Percentiles rank a stretch among this genome's conserved stretches.
These are phyloP conservation scores for Bellardia bayeri DNA, from an alignment of 2,888 invertebrate genomes.

Conservation along the genomic window DNA sequence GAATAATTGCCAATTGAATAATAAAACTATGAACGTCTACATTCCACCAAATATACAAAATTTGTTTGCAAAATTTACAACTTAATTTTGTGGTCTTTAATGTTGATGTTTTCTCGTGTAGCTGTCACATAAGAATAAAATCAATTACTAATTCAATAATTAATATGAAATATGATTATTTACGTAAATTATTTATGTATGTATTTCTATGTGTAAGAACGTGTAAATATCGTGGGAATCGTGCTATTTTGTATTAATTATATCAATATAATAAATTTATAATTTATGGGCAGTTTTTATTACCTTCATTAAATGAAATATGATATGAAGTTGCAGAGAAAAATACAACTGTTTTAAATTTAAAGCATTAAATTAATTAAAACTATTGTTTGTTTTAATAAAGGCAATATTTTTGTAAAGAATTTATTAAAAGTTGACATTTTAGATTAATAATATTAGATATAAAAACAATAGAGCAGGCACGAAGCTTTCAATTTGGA, in stretches of 20 bases:
- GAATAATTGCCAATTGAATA: too few species aligned
- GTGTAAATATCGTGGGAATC: conserved; percentile 49
- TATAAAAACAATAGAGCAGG: background rate
- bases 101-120: background rate
- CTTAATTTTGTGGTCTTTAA: background rate
- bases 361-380: conserved; percentile 5
- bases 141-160: conserved; percentile 33
- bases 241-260: conserved; percentile 8
- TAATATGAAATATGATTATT: conserved; percentile 34
- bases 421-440: background rate
- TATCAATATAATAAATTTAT: conserved; percentile 37
- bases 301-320: conserved; percentile 13
- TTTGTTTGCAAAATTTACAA: background rate
- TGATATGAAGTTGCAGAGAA: conserved; percentile 19
- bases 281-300: conserved; percentile 23
- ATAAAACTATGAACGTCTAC: too few species aligned
- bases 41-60: too few species aligned
- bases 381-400: background rate
- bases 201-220: background rate
- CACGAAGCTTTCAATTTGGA: too few species aligned
- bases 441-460: background rate
- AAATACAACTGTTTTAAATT: background rate
- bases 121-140: conserved; percentile 34
- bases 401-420: background rate
- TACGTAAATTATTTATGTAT: conserved; percentile 36